Conservation (phyloP, 2,888 invertebrate genomes). For the Leptopterna dolabrata region DNA sequence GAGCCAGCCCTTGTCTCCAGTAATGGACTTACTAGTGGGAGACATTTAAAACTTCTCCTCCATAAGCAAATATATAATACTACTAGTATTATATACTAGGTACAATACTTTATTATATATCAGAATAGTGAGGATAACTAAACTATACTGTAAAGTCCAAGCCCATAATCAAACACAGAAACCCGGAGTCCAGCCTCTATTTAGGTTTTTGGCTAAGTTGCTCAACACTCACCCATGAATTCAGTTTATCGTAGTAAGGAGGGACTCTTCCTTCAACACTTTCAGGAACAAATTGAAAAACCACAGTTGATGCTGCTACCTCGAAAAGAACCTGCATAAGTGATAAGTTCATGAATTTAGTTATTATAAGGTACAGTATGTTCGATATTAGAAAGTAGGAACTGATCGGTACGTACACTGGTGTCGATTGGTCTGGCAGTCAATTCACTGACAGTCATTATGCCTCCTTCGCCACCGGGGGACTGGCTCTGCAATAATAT, state of each 20-base stretch:
- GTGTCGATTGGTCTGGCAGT: constrained; percentile 74
- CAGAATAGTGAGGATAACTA: too few relatives aligned
- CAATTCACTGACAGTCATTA: constrained; percentile 73
- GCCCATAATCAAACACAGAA: too few relatives aligned
- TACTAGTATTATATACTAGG: too few relatives aligned
- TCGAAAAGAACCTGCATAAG: constrained; percentile 68
- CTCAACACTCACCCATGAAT: constrained; percentile 74
- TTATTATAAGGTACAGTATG: background rate
- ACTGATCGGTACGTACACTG: constrained; percentile 68
- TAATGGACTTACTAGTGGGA: too few relatives aligned
- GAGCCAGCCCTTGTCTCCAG: too few relatives aligned
- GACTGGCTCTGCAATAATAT: constrained; percentile 75
- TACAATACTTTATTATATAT: too few relatives aligned
- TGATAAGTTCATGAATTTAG: background rate
- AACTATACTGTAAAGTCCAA: too few relatives aligned
- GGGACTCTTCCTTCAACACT: constrained; percentile 67
- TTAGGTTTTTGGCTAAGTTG: too few relatives aligned
- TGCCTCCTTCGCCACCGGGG: constrained; percentile 80
- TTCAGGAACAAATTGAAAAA: constrained; percentile 86
- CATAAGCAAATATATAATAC: too few relatives aligned
- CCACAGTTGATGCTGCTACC: constrained; percentile 84
- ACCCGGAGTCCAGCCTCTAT: too few relatives aligned
- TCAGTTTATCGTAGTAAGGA: constrained; percentile 86
- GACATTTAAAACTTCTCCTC: too few relatives aligned
- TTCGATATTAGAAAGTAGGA: too few relatives aligned